Conservation (phyloP, 2,113 vertebrate species). For the Dipodomys ordii region DNA sequence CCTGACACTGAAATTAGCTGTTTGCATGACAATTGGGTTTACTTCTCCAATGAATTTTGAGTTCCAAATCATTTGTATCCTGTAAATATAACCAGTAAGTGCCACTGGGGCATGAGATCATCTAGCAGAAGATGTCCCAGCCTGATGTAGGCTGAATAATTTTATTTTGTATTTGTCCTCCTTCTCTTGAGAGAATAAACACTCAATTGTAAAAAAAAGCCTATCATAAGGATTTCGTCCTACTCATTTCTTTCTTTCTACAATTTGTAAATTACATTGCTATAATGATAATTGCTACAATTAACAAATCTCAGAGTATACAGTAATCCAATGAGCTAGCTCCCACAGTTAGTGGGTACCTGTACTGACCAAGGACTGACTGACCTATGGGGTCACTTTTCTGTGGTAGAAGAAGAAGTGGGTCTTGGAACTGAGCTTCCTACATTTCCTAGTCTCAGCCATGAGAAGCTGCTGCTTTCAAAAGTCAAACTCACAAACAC, state of each 20-base stretch:
- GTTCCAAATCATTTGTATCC: constrained; percentile 42
- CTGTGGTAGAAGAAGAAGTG: not conserved
- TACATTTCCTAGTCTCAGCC: not conserved
- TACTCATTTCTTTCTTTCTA: not conserved
- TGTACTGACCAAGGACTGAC: not conserved
- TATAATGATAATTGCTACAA: not conserved
- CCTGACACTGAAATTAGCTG: constrained; percentile 10
- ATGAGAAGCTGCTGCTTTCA: not conserved
- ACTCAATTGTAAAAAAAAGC: constrained; percentile 11
- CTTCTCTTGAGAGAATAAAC: not conserved
- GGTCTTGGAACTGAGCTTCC: not conserved
- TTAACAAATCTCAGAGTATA: not conserved
- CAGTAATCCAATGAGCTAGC: not conserved
- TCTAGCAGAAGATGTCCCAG: constrained; percentile 1
- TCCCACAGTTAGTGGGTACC: not conserved
- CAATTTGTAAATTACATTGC: not conserved
- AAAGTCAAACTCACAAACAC: not conserved
- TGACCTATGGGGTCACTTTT: not conserved
- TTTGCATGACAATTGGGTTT: constrained; percentile 27
- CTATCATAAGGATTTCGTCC: not conserved
- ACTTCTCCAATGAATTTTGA: constrained; percentile 18
- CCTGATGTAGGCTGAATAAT: not conserved
- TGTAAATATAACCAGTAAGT: constrained; percentile 55
- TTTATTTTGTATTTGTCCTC: constrained; percentile 27
- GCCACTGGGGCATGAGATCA: not conserved